Base-by-base conservation (phyloP, 1,140 invertebrate species). In the Penaeus chinensis region DNA sequence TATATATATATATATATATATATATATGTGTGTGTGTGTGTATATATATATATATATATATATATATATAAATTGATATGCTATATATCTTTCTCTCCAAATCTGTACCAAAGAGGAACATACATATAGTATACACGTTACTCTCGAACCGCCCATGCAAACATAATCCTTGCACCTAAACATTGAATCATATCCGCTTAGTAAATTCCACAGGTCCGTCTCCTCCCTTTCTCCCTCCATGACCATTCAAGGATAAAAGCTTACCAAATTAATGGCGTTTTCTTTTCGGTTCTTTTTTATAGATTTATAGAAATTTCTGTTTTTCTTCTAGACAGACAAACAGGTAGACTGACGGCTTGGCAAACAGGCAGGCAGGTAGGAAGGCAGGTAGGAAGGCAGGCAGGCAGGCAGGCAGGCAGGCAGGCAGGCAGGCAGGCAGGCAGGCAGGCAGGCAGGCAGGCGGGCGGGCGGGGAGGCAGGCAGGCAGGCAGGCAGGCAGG, bases 1-100 rank as follows among this genome's bases (percentile, higher is more conserved):
- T 71, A 71, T 71, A 71, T 71, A 71, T 71, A 71, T 71, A 71
- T 71, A 71, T 71, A 71, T 71, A 71, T 71, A 27, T 27, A 71
- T 71, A 71, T 71, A 71, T 71, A 71, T 71, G 3, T 71, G 1
- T 71, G 24, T 71, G 24, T 71, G 24, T 71, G 24, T 71, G 18
- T 71, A 71, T 71, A 24, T 71, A 71, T 71, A 24, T 71, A 71
- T 71, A 24, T 71, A 71, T 71, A 10, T 71, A 71, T 71, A 10
- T n/a, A 71, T 71, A 24, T 71, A 71, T 71, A 37, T 5, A 71
- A 2, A 32, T 32, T 32, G 32, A 32, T 32, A 32, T 69, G 27
- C 4, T n/a, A 27, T 27, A 71, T 71, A n/a, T 19, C 2, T 74
- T 22, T 74, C 20, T 74, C 3, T 74, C 18, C 19, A 37, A 5